A percentile compares a stretch with the other conserved stretches of the same genome.
These are phyloP conservation scores for Lepus townsendii DNA, from an alignment of 2,797 vertebrate genomes.

Conservation along the genomic window DNA sequence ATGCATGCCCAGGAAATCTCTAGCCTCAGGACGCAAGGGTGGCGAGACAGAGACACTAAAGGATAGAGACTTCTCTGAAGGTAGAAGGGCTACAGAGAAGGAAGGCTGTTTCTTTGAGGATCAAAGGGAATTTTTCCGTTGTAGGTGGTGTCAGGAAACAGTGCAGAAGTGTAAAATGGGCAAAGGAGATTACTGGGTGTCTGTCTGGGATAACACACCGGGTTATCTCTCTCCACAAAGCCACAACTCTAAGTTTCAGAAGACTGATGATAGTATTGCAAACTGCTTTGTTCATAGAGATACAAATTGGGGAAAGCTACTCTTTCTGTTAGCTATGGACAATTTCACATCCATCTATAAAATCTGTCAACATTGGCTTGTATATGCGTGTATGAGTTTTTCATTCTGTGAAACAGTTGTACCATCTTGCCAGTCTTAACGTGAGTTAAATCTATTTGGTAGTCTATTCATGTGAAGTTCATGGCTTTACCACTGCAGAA, in stretches of 20 bases:
- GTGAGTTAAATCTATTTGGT: conserved; percentile 9
- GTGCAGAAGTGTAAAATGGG: background rate
- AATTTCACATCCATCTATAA: background rate
- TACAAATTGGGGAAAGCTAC: background rate
- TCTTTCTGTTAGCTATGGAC: background rate
- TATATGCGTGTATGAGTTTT: background rate
- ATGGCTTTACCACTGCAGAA: background rate
- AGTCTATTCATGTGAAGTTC: background rate
- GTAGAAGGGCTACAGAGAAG: background rate
- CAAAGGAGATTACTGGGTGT: background rate
- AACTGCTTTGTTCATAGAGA: conserved; percentile 1
- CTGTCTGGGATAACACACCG: background rate
- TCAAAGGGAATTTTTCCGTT: conserved; percentile 33
- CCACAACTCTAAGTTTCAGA: background rate
- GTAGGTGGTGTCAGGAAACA: background rate
- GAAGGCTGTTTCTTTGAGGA: background rate
- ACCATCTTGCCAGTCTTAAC: background rate
- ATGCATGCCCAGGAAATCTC: rapidly evolving
- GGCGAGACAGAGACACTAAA: background rate
- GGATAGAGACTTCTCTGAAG: background rate
- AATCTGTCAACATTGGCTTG: background rate
- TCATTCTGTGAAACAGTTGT: background rate
- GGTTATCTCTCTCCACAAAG: background rate
- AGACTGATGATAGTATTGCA: background rate
- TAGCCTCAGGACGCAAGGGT: background rate